These are phyloP conservation scores for Nomada ruficornis DNA, from an alignment of 2,888 invertebrate genomes.

Conservation along the genomic window DNA sequence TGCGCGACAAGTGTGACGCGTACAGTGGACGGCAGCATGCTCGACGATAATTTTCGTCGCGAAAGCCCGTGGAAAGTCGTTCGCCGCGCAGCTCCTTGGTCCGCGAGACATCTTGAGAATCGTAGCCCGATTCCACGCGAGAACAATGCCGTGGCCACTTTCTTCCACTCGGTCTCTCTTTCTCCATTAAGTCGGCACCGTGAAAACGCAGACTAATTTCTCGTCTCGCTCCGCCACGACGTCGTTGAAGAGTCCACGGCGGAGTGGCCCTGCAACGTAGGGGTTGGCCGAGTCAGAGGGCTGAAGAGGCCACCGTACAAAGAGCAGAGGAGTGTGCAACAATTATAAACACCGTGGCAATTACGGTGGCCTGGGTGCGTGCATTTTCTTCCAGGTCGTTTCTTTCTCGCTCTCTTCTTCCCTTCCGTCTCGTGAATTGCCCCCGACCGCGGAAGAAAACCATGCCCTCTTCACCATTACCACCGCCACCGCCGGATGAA, in stretches of 20 bases:
- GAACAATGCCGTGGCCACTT: constrained; percentile 61
- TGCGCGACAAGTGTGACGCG: constrained; percentile 13
- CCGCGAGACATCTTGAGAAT: constrained; percentile 58
- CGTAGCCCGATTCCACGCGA: constrained; percentile 48
- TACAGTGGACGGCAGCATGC: constrained; percentile 3
- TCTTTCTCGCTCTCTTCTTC: constrained; percentile 5
- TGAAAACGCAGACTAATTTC: constrained; percentile 74
- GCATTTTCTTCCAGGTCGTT: constrained; percentile 55
- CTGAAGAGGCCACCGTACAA: constrained; percentile 61
- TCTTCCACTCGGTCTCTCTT: constrained; percentile 33
- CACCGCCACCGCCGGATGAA: constrained; percentile 40
- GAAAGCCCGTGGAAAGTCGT: constrained; percentile 29
- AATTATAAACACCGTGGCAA: constrained; percentile 80
- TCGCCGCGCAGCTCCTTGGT: constrained; percentile 25
- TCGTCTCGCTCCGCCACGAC: constrained; percentile 57
- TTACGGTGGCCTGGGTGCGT: constrained; percentile 72
- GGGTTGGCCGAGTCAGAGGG: constrained; percentile 47
- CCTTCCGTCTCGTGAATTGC: constrained; percentile 52
- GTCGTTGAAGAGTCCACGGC: constrained; percentile 60
- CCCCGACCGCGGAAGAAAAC: constrained; percentile 54
- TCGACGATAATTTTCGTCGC: constrained; percentile 50
- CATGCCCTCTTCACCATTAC: constrained; percentile 61
- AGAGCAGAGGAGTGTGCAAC: constrained; percentile 70
- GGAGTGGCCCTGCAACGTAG: constrained; percentile 60
- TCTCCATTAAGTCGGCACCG: constrained; percentile 55